Conservation (phyloP, 2,113 vertebrate genomes). For the Lepisosteus oculatus region DNA sequence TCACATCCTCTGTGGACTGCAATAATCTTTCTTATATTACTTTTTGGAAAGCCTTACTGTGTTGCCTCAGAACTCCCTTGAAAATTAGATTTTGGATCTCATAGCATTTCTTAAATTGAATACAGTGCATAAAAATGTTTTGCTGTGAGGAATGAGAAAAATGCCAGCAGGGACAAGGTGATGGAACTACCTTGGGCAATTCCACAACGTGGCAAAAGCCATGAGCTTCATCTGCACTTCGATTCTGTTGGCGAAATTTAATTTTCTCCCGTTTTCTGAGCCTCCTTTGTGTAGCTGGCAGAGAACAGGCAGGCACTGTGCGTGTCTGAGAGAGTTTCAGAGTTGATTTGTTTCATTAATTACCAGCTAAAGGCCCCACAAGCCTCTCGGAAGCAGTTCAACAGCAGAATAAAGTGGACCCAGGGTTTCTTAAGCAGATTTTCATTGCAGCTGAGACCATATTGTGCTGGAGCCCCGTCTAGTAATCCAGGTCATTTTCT, state of each 20-base stretch:
- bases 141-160: no score
- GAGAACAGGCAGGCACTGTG: neutral
- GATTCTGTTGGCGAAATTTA: neutral
- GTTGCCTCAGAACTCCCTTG: no score
- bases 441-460: neutral
- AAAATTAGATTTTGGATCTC: no score
- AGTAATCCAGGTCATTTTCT: conserved; percentile 5
- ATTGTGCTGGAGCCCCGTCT: neutral
- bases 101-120: no score
- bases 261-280: neutral
- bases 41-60: no score
- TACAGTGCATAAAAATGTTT: no score
- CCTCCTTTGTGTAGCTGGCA: neutral
- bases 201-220: neutral
- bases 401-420: neutral
- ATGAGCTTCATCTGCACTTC: neutral
- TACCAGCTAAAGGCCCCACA: neutral
- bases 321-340: neutral
- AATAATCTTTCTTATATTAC: no score
- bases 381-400: neutral
- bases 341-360: neutral
- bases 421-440: conserved; percentile 11
- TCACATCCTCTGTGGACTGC: no score
- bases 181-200: neutral
- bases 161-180: neutral